Evolutionary conservation across 2,113 vertebrate genomes (phyloP).

Genomic region (Spheniscus mendiculus): DNA sequence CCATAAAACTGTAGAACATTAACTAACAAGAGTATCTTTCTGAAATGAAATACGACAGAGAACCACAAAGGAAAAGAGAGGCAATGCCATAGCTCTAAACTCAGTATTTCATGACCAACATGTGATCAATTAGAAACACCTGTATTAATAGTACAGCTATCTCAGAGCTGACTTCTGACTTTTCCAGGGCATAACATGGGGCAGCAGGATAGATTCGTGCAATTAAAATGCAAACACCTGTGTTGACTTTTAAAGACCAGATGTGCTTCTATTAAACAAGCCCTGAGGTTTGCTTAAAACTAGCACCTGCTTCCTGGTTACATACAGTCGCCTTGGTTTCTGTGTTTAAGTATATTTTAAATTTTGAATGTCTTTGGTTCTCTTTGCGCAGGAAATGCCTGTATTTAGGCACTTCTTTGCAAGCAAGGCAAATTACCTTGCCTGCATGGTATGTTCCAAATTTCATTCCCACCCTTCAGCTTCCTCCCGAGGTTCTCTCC

Average conservation of each 20-base stretch:
- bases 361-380: background rate
- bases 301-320: background rate
- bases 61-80: background rate
- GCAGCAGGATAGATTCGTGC: background rate
- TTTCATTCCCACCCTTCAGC: background rate
- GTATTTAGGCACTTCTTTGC: background rate
- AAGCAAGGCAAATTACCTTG: background rate
- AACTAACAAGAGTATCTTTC: background rate
- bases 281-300: conserved; percentile 43
- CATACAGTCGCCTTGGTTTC: background rate
- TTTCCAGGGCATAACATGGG: background rate
- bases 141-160: background rate
- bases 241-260: conserved; percentile 32
- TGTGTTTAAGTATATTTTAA: background rate
- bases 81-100: background rate
- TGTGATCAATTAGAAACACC: background rate
- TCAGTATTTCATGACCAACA: background rate
- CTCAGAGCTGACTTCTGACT: conserved; percentile 10
- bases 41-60: background rate
- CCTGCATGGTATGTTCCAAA: background rate
- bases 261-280: conserved; percentile 42
- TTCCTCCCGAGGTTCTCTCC: background rate
- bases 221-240: conserved; percentile 46
- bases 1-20: background rate
- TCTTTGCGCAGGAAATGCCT: background rate